These are phyloP conservation scores for Clistopyga incitator DNA, from an alignment of 2,888 invertebrate genomes.

Conservation along the genomic window DNA sequence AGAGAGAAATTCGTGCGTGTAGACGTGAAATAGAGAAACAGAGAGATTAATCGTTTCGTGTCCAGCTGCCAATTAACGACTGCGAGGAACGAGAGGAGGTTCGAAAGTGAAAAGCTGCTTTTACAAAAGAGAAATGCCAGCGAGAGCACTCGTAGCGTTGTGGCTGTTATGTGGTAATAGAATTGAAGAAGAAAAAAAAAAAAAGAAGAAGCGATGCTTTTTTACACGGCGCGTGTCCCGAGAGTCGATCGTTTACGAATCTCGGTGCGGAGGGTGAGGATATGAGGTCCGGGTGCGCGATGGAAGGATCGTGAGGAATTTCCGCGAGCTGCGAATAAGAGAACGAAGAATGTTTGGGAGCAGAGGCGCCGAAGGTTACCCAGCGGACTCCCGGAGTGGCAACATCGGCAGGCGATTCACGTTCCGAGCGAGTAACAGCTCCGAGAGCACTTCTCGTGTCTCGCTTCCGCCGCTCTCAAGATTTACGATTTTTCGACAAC, in stretches of 20 bases:
- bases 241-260: slow-evolving; percentile 53
- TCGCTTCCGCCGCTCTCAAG: slow-evolving; percentile 45
- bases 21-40: slow-evolving; percentile 49
- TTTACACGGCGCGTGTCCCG: slow-evolving; percentile 31
- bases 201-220: background rate
- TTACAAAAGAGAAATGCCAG: slow-evolving; percentile 17
- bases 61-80: slow-evolving; percentile 60
- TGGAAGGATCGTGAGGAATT: slow-evolving; percentile 56
- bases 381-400: background rate
- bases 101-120: slow-evolving; percentile 58
- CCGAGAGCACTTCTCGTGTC: slow-evolving; percentile 33
- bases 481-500: slow-evolving; percentile 68
- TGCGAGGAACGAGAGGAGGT: slow-evolving; percentile 28
- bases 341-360: slow-evolving; percentile 25
- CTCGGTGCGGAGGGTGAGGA: slow-evolving; percentile 18
- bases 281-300: slow-evolving; percentile 30
- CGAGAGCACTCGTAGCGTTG: slow-evolving; percentile 15
- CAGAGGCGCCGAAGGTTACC: background rate
- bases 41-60: slow-evolving; percentile 60
- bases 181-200: slow-evolving; percentile 7
- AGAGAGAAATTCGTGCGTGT: slow-evolving; percentile 2
- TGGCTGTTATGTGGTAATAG: background rate
- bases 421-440: slow-evolving; percentile 46
- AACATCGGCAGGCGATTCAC: slow-evolving; percentile 60
- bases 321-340: slow-evolving; percentile 42